Percentiles rank a stretch among this genome's conserved stretches.
Conservation (phyloP, 2,113 vertebrate genomes). For the Phocoena sinus region DNA sequence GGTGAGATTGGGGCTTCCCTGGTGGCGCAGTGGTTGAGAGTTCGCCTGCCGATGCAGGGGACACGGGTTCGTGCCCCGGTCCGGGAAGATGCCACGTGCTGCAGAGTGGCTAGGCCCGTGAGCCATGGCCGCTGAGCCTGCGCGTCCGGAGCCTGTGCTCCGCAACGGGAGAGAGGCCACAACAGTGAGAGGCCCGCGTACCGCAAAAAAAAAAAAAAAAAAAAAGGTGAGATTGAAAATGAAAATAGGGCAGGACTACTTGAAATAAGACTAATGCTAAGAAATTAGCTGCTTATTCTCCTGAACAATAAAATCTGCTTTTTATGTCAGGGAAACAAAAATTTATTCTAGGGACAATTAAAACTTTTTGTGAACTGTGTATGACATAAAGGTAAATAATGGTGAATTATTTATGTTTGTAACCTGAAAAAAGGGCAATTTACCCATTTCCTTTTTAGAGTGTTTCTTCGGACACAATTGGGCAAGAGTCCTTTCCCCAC, state of each 20-base stretch:
- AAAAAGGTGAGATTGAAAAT: too few species aligned
- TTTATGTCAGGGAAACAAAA: not conserved
- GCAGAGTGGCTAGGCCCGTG: too few species aligned
- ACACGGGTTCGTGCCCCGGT: too few species aligned
- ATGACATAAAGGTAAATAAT: not conserved
- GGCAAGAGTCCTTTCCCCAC: not conserved
- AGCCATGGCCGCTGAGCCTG: too few species aligned
- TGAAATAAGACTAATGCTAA: not conserved
- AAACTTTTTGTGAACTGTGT: not conserved
- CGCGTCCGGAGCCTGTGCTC: too few species aligned
- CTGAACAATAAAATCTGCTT: not conserved
- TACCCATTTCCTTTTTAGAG: not conserved
- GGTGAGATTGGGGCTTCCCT: too few species aligned
- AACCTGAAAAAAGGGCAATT: not conserved
- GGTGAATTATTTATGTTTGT: not conserved
- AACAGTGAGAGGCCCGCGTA: too few species aligned
- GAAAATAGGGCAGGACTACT: not conserved
- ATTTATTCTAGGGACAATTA: not conserved
- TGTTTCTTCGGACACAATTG: not conserved
- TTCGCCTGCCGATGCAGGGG: too few species aligned
- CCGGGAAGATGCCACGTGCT: rapidly evolving
- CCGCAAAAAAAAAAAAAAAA: too few species aligned
- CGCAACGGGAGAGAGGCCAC: too few species aligned
- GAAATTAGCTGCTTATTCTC: not conserved
- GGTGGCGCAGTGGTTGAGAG: too few species aligned